Evolutionary conservation across 2,888 invertebrate species (phyloP), one percentile per base, ranked within the genome.

Genomic region (Cybosia mesomella): DNA sequence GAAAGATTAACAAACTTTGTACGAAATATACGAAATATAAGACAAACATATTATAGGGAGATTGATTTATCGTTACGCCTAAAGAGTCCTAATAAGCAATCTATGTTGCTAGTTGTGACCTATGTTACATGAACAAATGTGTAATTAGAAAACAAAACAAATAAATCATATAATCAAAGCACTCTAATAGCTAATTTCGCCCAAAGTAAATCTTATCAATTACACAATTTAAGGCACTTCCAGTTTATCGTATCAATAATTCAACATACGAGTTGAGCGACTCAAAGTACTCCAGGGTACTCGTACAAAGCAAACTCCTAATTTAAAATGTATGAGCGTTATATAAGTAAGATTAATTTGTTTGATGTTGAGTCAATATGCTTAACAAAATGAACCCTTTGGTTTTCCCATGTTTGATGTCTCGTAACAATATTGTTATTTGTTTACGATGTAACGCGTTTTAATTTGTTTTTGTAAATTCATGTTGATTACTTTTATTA

Each of bases 251-350:
- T 69, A 77, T 79, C 76, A 73, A 75, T 72, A 76, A 73, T 72
- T 70, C 68, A 21, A 79, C 75, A 79, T 68, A 83, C 75, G 72
- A 72, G 66, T 76, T 72, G 73, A 71, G 70, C 64, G 74, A 76
- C 61, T 79, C 70, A 68, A 72, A 74, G 64, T 75, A 70, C 75
- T 72, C 63, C 61, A 65, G 73, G 73, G 74, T 73, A 78, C 79
- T 83, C 79, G 79, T 83, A 82, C 82, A 82, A 81, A 85, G 81
- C 79, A 85, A 87, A 85, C 82, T 84, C 76, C 64, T 85, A 75
- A 85, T 86, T 84, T 84, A 86, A 86, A 84, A 87, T 87, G 80
- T 84, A 87, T 86, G 84, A 79, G 71, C 71, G 67, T 64, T 70
- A 68, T 74, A 79, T 75, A 73, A 75, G 75, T 76, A 77, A 83